A percentile compares a stretch with the other conserved stretches of the same genome.
phyloP scores from a whole-genome alignment of 2,797 vertebrate genomes.

The Phaenicophaeus curvirostris region DNA sequence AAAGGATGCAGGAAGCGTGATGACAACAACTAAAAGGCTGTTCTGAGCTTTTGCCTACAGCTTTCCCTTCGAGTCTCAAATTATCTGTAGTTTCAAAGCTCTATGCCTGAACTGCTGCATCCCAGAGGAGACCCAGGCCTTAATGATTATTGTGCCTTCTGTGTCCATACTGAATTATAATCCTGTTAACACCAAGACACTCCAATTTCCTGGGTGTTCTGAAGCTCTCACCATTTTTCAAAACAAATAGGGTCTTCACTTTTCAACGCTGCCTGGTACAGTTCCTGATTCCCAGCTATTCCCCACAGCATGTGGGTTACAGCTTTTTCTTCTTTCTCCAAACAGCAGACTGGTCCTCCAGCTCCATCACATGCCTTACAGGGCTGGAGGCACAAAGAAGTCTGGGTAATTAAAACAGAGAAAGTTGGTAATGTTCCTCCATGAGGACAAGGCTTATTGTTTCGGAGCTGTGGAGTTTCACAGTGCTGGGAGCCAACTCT shows the following conservation, averaged over 20 bases:
- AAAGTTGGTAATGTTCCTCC: neutral
- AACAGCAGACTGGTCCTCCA: neutral
- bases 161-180: neutral
- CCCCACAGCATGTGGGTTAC: neutral
- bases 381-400: neutral
- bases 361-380: neutral
- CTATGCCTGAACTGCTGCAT: neutral
- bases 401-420: neutral
- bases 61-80: neutral
- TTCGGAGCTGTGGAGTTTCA: neutral
- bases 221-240: neutral
- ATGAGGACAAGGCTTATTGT: neutral
- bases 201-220: neutral
- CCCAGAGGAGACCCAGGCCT: neutral
- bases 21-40: neutral
- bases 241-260: neutral
- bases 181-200: neutral
- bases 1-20: neutral
- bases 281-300: neutral
- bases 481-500: neutral
- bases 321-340: neutral
- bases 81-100: slow-evolving; percentile 13
- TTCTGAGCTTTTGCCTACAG: neutral
- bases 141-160: neutral
- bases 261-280: neutral